A percentile compares a stretch with the other conserved stretches of the same genome.
Evolutionary conservation across 2,113 vertebrate genomes (phyloP).

Genomic region (Cynocephalus volans): DNA sequence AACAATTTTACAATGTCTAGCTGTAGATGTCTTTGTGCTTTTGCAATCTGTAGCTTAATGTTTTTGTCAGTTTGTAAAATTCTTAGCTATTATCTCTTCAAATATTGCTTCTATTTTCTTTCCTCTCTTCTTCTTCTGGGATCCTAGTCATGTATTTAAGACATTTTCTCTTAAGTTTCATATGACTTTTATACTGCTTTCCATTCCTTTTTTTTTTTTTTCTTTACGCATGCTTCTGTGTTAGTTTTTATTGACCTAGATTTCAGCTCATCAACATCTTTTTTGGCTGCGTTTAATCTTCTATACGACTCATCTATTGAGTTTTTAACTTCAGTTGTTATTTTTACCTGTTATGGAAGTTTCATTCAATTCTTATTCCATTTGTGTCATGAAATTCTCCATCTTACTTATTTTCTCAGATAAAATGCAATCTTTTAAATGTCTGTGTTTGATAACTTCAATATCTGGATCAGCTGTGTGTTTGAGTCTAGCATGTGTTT

Average conservation of each 20-base stretch:
- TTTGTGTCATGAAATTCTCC: not conserved
- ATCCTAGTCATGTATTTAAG: not conserved
- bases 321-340: not conserved
- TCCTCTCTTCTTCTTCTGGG: not conserved
- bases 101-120: not conserved
- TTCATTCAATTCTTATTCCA: not conserved
- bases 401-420: not conserved
- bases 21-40: not conserved
- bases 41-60: not conserved
- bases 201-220: not conserved
- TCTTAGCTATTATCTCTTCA: not conserved
- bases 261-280: not conserved
- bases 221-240: not conserved
- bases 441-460: not conserved
- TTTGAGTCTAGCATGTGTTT: not conserved
- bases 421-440: not conserved
- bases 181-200: not conserved
- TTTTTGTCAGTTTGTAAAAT: not conserved
- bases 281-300: not conserved
- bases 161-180: not conserved
- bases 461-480: not conserved
- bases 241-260: not conserved
- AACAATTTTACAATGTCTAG: not conserved
- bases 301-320: not conserved
- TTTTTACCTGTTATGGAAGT: not conserved